Percentiles rank a stretch among this genome's conserved stretches.
These are phyloP conservation scores for Boloria selene DNA, from an alignment of 2,888 invertebrate species.

Conservation along the genomic window DNA sequence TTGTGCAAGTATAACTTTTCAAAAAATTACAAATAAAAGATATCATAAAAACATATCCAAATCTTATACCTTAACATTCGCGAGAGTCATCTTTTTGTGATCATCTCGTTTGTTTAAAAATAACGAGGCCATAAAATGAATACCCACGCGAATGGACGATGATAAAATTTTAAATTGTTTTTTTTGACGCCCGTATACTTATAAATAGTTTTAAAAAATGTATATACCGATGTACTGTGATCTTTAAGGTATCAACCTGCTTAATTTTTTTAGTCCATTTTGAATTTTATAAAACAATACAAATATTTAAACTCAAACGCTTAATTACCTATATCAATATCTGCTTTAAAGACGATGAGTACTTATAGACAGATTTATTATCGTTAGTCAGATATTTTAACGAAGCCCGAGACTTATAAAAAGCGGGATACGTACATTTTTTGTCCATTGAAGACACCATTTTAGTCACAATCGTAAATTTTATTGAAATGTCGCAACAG, in stretches of 20 bases:
- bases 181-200: slow-evolving; percentile 32
- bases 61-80: slow-evolving; percentile 27
- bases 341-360: slow-evolving; percentile 60
- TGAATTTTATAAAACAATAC: too few species aligned
- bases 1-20: not conserved
- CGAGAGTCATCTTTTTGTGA: slow-evolving; percentile 38
- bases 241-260: not conserved
- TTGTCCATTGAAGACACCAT: slow-evolving; percentile 76
- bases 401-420: slow-evolving; percentile 60
- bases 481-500: slow-evolving; percentile 81
- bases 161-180: slow-evolving; percentile 38
- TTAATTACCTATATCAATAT: slow-evolving; percentile 49
- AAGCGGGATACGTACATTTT: slow-evolving; percentile 74
- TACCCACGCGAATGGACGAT: slow-evolving; percentile 33
- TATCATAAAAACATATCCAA: slow-evolving; percentile 11
- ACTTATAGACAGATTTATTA: slow-evolving; percentile 72
- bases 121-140: slow-evolving; percentile 39
- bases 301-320: slow-evolving; percentile 41
- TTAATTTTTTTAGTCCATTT: not conserved
- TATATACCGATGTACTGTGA: slow-evolving; percentile 3
- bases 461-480: slow-evolving; percentile 82
- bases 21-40: slow-evolving; percentile 4
- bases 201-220: slow-evolving; percentile 21
- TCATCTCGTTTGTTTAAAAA: slow-evolving; percentile 37
- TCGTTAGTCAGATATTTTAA: slow-evolving; percentile 76